phyloP scores from a whole-genome alignment of 2,113 vertebrate genomes.

The Phrynosoma platyrhinos region DNA sequence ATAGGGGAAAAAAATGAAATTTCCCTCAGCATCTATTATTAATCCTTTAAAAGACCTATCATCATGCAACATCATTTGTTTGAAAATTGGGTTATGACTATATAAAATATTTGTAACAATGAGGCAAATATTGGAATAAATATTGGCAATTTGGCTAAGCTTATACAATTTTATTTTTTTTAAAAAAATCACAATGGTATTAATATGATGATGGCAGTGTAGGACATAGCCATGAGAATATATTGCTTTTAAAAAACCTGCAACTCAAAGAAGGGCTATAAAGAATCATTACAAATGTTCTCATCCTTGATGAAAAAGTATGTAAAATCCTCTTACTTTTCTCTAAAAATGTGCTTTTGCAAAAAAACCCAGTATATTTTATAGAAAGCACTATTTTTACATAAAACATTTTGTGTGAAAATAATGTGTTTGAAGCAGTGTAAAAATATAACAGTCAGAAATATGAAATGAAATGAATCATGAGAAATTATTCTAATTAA shows the following conservation, averaged over 20 bases:
- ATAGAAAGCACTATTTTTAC: too few species aligned
- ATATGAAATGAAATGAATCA: too few species aligned
- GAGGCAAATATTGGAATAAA: neutral
- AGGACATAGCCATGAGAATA: neutral
- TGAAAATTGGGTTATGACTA: neutral
- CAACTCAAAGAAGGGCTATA: neutral
- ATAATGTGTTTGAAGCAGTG: too few species aligned
- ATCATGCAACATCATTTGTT: neutral
- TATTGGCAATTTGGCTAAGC: neutral
- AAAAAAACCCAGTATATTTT: too few species aligned
- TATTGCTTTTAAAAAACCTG: neutral
- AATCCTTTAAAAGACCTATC: neutral
- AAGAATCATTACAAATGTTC: too few species aligned
- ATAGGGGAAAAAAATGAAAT: neutral
- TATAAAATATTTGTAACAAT: neutral
- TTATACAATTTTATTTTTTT: neutral
- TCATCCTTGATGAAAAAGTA: too few species aligned
- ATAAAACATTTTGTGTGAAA: too few species aligned
- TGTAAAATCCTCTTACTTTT: too few species aligned
- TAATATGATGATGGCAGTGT: neutral
- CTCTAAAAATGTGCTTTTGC: too few species aligned
- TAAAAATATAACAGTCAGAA: too few species aligned
- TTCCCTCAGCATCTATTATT: neutral
- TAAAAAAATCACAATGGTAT: neutral
- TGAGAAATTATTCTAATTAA: too few species aligned